These are phyloP conservation scores for Hirudinaria manillensis DNA, from an alignment of 2,888 invertebrate species.

Conservation along the genomic window DNA sequence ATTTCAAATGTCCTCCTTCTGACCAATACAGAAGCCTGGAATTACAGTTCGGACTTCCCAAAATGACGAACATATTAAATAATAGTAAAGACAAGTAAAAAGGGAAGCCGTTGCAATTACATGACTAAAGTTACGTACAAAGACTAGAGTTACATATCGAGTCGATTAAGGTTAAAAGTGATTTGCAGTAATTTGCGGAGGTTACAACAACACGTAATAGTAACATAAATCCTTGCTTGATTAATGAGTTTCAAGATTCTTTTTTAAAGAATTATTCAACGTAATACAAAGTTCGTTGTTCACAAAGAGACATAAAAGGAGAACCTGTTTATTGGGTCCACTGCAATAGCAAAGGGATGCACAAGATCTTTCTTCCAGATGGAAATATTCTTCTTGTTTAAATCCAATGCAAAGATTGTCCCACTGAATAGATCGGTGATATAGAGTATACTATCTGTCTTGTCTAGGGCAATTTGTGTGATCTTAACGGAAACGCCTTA, in stretches of 20 bases:
- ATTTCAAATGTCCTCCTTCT: constrained; percentile 7
- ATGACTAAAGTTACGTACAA: too few relatives aligned
- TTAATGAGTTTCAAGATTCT: too few relatives aligned
- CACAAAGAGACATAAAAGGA: too few relatives aligned
- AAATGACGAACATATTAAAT: background rate
- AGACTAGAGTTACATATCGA: too few relatives aligned
- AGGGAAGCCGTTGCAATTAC: too few relatives aligned
- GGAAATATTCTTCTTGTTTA: background rate
- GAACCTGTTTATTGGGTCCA: background rate
- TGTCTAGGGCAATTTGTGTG: background rate
- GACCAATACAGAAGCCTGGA: background rate
- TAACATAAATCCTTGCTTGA: too few relatives aligned
- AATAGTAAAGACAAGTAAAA: too few relatives aligned
- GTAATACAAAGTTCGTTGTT: background rate
- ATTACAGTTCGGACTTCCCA: too few relatives aligned
- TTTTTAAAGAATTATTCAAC: background rate
- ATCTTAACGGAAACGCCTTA: background rate
- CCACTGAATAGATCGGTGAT: background rate
- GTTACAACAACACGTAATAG: too few relatives aligned
- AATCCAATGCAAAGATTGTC: background rate
- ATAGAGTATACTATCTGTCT: background rate
- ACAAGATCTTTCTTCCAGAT: background rate
- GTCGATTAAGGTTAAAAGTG: background rate
- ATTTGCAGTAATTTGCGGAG: background rate
- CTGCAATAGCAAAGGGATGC: constrained; percentile 5